phyloP scores from a whole-genome alignment of 2,113 vertebrate species.

The Pimephales promelas region DNA sequence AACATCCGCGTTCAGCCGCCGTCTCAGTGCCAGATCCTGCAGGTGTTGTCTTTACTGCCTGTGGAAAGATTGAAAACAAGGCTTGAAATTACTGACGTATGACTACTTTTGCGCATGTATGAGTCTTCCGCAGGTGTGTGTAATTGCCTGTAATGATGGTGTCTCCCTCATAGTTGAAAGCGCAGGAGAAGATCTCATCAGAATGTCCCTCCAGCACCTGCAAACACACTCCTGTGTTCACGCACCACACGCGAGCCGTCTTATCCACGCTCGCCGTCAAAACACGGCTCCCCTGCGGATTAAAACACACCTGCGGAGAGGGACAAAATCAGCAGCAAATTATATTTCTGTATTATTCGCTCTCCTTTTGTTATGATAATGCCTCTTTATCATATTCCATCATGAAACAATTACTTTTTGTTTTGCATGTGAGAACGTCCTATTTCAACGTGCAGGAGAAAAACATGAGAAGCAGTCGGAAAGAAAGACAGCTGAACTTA shows the following conservation, averaged over 20 bases:
- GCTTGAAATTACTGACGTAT: not conserved
- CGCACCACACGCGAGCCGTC: conserved; percentile 94
- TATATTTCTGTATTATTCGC: not conserved
- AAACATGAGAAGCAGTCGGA: not conserved
- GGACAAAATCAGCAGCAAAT: not conserved
- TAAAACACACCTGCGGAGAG: conserved; percentile 87
- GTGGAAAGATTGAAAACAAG: conserved; percentile 54
- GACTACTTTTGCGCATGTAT: conserved; percentile 10
- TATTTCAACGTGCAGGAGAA: conserved; percentile 17
- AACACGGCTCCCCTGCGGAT: conserved; percentile 85
- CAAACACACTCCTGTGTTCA: conserved; percentile 82
- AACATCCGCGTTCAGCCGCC: not conserved
- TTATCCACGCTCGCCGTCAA: conserved; percentile 91
- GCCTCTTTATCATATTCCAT: not conserved
- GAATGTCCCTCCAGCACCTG: conserved; percentile 89
- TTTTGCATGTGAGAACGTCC: conserved; percentile 7
- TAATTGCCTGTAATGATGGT: conserved; percentile 86
- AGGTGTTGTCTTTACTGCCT: conserved; percentile 97
- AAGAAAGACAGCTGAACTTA: conserved; percentile 37
- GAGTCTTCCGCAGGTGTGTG: conserved; percentile 55
- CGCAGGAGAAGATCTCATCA: conserved; percentile 93
- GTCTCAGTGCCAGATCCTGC: conserved; percentile 88
- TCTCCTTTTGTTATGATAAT: conserved; percentile 2
- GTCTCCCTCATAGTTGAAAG: conserved; percentile 93
- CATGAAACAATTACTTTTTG: conserved; percentile 6